A percentile compares a stretch with the other conserved stretches of the same genome.
Evolutionary conservation across 2,797 vertebrate species (phyloP).

Genomic region (Neosalanx taihuensis): DNA sequence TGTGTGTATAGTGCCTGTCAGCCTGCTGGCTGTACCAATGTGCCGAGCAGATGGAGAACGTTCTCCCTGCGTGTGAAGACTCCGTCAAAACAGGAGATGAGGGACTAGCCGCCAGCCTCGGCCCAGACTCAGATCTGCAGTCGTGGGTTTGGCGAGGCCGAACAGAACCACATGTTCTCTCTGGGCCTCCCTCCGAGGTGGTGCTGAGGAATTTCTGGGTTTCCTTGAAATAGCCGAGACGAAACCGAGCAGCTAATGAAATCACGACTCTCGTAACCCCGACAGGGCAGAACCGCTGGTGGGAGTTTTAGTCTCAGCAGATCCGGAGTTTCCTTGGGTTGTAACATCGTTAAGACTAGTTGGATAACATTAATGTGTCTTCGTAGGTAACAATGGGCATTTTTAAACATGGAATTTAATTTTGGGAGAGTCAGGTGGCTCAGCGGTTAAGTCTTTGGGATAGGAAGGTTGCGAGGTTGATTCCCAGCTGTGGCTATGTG

Average conservation of each 20-base stretch:
- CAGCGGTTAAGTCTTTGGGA: too few species aligned
- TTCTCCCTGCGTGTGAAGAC: slow-evolving; percentile 23
- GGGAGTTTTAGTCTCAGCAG: slow-evolving; percentile 2
- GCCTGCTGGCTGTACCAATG: slow-evolving; percentile 7
- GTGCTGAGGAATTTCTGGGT: slow-evolving; percentile 48
- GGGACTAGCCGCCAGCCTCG: slow-evolving; percentile 14
- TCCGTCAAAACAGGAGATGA: slow-evolving; percentile 54
- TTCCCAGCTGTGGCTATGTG: too few species aligned
- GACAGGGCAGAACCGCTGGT: slow-evolving; percentile 10
- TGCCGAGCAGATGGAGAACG: slow-evolving; percentile 42
- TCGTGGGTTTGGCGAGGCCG: slow-evolving; percentile 45
- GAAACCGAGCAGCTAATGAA: slow-evolving; percentile 46
- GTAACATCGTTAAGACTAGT: too few species aligned
- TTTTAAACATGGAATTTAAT: too few species aligned
- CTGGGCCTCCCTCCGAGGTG: slow-evolving; percentile 26
- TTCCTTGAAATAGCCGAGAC: slow-evolving; percentile 45
- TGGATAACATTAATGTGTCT: too few species aligned
- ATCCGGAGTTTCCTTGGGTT: too few species aligned
- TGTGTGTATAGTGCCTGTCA: neutral
- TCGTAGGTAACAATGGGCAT: too few species aligned
- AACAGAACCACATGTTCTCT: slow-evolving; percentile 55
- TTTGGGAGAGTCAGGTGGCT: too few species aligned
- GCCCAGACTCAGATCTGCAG: slow-evolving; percentile 39
- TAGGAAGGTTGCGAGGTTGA: too few species aligned
- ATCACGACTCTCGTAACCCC: slow-evolving; percentile 33